These are phyloP conservation scores for Scolanthus callimorphus DNA, from an alignment of 92 coral and sea anemone species.

Conservation along the genomic window DNA sequence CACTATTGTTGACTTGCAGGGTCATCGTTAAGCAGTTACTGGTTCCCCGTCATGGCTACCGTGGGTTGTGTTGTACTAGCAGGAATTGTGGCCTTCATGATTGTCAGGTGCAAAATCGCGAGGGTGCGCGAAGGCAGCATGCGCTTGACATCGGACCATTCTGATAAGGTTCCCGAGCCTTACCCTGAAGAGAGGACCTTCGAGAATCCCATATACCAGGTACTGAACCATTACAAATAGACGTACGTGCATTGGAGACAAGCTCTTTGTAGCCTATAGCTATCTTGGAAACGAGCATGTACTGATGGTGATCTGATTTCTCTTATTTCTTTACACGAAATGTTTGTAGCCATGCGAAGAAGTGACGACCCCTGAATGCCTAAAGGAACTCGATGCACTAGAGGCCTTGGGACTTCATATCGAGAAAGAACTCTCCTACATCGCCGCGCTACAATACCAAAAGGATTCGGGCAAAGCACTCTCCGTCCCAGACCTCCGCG, in stretches of 20 bases:
- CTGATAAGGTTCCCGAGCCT: constrained; percentile 55
- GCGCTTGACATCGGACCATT: constrained; percentile 53
- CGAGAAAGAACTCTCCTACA: constrained; percentile 49
- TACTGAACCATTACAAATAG: neutral
- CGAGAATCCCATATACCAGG: constrained; percentile 61
- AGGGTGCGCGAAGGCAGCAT: constrained; percentile 51
- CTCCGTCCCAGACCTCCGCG: constrained; percentile 54
- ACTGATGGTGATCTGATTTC: neutral
- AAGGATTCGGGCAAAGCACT: constrained; percentile 16
- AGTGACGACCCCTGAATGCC: constrained; percentile 45
- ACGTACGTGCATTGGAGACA: too few relatives aligned
- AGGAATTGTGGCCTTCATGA: constrained; percentile 23
- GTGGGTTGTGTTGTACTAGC: constrained; percentile 26
- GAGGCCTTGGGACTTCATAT: constrained; percentile 52
- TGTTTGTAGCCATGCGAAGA: constrained; percentile 76
- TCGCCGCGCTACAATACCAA: constrained; percentile 31
- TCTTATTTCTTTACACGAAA: neutral
- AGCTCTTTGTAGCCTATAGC: too few relatives aligned
- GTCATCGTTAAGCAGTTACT: too few relatives aligned
- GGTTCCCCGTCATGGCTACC: constrained; percentile 24
- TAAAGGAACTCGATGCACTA: constrained; percentile 43
- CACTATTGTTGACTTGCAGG: too few relatives aligned
- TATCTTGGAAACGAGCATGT: too few relatives aligned
- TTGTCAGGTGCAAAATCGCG: constrained; percentile 9
- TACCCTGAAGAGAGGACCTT: constrained; percentile 67